Conservation (phyloP, 2,888 invertebrate genomes). For the Tenodera sinensis region DNA sequence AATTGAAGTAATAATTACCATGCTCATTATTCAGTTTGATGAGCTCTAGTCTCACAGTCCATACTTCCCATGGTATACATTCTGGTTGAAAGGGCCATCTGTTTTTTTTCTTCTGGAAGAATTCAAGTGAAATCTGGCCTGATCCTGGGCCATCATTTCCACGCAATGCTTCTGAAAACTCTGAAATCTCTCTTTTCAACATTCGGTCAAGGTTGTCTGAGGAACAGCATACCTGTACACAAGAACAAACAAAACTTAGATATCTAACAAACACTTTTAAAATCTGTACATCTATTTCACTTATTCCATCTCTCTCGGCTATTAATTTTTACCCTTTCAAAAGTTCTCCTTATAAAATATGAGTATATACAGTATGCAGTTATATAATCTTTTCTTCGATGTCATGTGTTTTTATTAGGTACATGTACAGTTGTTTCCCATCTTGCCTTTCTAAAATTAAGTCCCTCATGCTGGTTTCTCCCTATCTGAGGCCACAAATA, state of each 20-base stretch:
- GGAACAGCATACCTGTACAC: slow-evolving; percentile 69
- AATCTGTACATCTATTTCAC: too few species aligned
- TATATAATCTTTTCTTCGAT: too few species aligned
- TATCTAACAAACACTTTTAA: too few species aligned
- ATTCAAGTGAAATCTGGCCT: slow-evolving; percentile 90
- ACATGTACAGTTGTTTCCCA: too few species aligned
- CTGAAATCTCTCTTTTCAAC: slow-evolving; percentile 70
- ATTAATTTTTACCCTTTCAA: too few species aligned
- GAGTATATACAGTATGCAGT: too few species aligned
- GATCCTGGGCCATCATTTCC: slow-evolving; percentile 63
- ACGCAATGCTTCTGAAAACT: slow-evolving; percentile 73
- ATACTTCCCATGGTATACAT: slow-evolving; percentile 97
- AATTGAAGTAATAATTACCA: slow-evolving; percentile 40
- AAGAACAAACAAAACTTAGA: slow-evolving; percentile 12
- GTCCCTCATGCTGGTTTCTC: too few species aligned
- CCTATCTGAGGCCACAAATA: too few species aligned
- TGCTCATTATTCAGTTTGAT: slow-evolving; percentile 81
- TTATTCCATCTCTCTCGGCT: too few species aligned
- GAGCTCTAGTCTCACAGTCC: slow-evolving; percentile 90
- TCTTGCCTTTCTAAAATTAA: too few species aligned
- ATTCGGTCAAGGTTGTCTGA: slow-evolving; percentile 71
- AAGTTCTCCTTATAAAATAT: too few species aligned
- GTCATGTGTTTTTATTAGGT: too few species aligned
- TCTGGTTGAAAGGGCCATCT: slow-evolving; percentile 90
- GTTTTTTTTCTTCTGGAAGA: slow-evolving; percentile 87